Percentiles rank a stretch among this genome's conserved stretches.
Conservation (phyloP, 2,113 vertebrate species). For the Rallus limicola region DNA sequence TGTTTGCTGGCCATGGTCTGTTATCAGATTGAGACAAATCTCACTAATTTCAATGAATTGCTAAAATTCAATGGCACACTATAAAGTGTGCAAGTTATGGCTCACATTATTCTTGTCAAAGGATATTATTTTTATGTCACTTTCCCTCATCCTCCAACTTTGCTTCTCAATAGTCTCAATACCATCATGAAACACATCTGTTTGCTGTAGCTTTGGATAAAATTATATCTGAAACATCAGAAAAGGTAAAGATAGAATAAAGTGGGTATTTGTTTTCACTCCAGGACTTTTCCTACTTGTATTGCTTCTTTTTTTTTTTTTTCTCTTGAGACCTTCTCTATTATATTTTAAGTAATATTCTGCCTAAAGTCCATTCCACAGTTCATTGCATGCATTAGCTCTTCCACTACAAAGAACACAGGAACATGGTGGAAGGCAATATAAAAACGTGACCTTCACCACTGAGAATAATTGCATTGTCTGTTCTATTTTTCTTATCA, state of each 20-base stretch:
- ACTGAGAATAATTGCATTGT: background rate
- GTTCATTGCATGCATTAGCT: background rate
- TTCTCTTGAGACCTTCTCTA: background rate
- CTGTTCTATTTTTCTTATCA: background rate
- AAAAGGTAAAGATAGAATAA: background rate
- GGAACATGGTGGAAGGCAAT: background rate
- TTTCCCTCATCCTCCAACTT: background rate
- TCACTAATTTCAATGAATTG: background rate
- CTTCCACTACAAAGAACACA: background rate
- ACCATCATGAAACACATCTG: background rate
- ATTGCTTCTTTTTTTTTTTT: background rate
- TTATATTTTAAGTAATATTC: background rate
- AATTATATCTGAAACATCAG: background rate
- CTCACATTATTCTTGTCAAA: background rate
- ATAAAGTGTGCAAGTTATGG: background rate
- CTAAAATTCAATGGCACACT: background rate
- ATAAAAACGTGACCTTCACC: background rate
- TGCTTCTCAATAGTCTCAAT: background rate
- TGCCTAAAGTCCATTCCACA: accelerated
- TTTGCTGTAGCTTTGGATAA: background rate
- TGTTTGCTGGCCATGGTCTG: background rate
- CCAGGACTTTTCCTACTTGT: background rate
- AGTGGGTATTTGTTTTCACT: background rate
- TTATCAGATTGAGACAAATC: background rate
- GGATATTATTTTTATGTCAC: background rate